Conservation (phyloP, 2,888 invertebrate genomes). For the Melanotus villosus region DNA sequence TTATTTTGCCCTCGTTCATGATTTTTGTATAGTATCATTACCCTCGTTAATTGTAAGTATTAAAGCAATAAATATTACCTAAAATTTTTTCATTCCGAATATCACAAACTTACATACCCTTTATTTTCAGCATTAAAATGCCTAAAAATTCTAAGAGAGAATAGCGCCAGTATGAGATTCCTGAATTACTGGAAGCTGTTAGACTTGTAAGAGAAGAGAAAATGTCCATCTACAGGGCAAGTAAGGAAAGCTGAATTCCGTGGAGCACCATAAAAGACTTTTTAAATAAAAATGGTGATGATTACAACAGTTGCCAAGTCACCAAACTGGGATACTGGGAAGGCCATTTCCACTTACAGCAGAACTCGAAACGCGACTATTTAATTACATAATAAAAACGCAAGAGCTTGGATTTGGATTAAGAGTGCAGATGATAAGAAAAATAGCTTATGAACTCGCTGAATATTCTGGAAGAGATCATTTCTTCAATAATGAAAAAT, state of each 20-base stretch:
- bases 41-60: neutral
- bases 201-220: neutral
- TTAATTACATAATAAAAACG: constrained; percentile 18
- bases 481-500: constrained; percentile 7
- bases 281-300: constrained; percentile 13
- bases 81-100: neutral
- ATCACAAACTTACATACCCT: constrained; percentile 9
- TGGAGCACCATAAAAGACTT: constrained; percentile 18
- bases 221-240: constrained; percentile 12
- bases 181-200: neutral
- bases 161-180: constrained; percentile 14
- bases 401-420: constrained; percentile 20
- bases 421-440: constrained; percentile 9
- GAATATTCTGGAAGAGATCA: neutral
- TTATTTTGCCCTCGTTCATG: neutral
- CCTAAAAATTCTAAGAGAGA: constrained; percentile 1
- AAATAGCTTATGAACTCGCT: neutral
- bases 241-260: constrained; percentile 6
- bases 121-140: constrained; percentile 15
- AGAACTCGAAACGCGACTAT: constrained; percentile 4
- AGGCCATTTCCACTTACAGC: constrained; percentile 10
- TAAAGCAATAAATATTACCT: constrained; percentile 6
- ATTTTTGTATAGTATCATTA: neutral
- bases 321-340: constrained; percentile 3
- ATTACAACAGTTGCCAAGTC: constrained; percentile 5